Evolutionary conservation across 2,113 vertebrate genomes (phyloP).

Genomic region (Daboia siamensis): DNA sequence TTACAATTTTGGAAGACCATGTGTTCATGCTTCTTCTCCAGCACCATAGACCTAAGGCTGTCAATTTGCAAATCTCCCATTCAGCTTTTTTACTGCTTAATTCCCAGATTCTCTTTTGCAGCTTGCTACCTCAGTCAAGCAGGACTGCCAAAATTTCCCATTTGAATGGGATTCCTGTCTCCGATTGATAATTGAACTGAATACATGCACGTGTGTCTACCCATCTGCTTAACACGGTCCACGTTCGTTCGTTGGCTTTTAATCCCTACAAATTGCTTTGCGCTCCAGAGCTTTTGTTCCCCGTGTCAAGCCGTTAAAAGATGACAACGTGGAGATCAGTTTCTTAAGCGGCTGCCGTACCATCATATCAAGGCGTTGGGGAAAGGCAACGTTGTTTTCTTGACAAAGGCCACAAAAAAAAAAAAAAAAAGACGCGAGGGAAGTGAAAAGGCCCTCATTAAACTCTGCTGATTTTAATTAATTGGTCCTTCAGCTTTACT

Average conservation of each 20-base stretch:
- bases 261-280: conserved; percentile 71
- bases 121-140: background rate
- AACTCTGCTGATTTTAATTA: conserved; percentile 85
- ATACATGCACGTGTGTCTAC: background rate
- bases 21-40: background rate
- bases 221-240: background rate
- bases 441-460: conserved; percentile 69
- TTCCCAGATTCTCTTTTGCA: background rate
- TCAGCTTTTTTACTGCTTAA: background rate
- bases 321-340: conserved; percentile 59
- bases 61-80: background rate
- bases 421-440: conserved; percentile 64
- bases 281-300: conserved; percentile 73
- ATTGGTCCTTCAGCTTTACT: conserved; percentile 84
- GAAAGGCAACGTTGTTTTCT: conserved; percentile 61
- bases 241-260: conserved; percentile 61
- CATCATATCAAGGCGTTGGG: conserved; percentile 62
- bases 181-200: conserved; percentile 66
- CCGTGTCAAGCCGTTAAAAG: conserved; percentile 69
- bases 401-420: conserved; percentile 62
- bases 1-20: background rate
- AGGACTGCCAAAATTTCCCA: conserved; percentile 23
- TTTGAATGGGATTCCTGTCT: conserved; percentile 43
- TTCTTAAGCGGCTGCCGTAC: conserved; percentile 63
- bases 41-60: background rate